phyloP scores from a whole-genome alignment of 2,888 invertebrate genomes.

The Kryphioiulus occultus region DNA sequence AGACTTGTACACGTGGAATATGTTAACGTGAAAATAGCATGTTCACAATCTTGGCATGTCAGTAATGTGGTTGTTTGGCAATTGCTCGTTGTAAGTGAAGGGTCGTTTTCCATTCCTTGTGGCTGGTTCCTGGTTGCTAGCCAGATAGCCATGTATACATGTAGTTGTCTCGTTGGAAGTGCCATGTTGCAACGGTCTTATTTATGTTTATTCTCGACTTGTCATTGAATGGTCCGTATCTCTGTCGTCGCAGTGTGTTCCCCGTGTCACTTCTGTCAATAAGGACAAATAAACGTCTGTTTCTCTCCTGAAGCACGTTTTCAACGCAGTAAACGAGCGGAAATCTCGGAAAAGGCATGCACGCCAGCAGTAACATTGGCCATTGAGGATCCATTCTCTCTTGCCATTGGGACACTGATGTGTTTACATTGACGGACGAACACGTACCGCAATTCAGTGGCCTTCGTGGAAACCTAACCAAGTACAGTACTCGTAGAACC shows the following conservation, averaged over 20 bases:
- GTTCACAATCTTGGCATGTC: no score
- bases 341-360: constrained; percentile 1
- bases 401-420: background rate
- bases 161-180: background rate
- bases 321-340: background rate
- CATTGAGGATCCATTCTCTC: background rate
- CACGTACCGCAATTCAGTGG: background rate
- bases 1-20: no score
- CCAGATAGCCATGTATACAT: background rate
- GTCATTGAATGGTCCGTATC: background rate
- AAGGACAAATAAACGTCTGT: background rate
- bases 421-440: background rate
- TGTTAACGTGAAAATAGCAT: no score
- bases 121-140: background rate
- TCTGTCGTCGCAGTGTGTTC: background rate
- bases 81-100: no score
- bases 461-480: background rate
- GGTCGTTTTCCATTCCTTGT: no score
- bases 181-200: background rate
- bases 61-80: no score
- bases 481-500: background rate
- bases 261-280: background rate
- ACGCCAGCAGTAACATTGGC: background rate
- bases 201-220: background rate
- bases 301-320: background rate